Percentiles rank a stretch among this genome's conserved stretches.
phyloP scores from a whole-genome alignment of 1,140 invertebrate genomes.

The Thaumatotibia leucotreta region DNA sequence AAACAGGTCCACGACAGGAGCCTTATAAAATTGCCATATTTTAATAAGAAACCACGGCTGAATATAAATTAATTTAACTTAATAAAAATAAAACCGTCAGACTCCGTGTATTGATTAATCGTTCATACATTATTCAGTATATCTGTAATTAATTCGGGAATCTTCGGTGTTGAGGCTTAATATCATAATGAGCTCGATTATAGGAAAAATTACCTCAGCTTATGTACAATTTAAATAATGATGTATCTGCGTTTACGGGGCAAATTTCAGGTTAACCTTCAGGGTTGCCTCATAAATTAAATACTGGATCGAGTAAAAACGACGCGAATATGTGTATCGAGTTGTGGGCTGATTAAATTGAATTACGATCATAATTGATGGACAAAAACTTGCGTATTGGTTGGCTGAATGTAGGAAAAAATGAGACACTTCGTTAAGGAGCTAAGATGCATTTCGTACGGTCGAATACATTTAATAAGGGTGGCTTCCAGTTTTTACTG shows the following conservation, averaged over 20 bases:
- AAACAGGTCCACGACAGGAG: constrained; percentile 51
- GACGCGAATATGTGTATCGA: constrained; percentile 19
- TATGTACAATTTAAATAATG: constrained; percentile 15
- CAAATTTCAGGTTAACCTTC: constrained; percentile 3
- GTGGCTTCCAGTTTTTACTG: constrained; percentile 49
- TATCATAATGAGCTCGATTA: constrained; percentile 25
- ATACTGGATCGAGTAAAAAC: neutral
- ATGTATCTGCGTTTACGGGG: constrained; percentile 2
- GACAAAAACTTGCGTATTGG: constrained; percentile 30
- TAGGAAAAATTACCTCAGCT: constrained; percentile 25
- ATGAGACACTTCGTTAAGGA: constrained; percentile 38
- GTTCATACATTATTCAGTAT: constrained; percentile 52
- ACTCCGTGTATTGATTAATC: constrained; percentile 45
- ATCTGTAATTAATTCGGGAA: constrained; percentile 46
- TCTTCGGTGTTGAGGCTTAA: constrained; percentile 1
- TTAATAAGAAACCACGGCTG: constrained; percentile 63
- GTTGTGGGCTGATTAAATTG: constrained; percentile 43
- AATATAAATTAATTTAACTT: constrained; percentile 59
- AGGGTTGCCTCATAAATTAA: neutral
- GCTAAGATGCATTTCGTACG: constrained; percentile 28
- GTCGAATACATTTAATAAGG: constrained; percentile 46
- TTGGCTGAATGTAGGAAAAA: constrained; percentile 33
- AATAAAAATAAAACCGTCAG: constrained; percentile 46
- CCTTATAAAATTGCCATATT: constrained; percentile 70
- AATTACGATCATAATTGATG: constrained; percentile 37